Percentiles rank a stretch among this genome's conserved stretches.
These are phyloP conservation scores for Eledona agricola DNA, from an alignment of 2,888 invertebrate species.

Conservation along the genomic window DNA sequence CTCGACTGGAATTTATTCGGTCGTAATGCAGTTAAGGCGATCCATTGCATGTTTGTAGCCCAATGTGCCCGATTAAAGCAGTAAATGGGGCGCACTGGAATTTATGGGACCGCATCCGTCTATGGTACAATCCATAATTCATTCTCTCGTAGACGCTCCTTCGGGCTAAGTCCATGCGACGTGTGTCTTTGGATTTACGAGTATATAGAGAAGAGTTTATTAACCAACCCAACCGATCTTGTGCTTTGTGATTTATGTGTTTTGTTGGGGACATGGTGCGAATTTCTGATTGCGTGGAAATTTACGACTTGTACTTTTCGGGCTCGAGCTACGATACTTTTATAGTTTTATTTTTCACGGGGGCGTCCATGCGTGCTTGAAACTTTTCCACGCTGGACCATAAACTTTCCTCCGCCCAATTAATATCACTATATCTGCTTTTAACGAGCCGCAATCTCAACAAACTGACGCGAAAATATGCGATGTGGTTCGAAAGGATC, in stretches of 20 bases:
- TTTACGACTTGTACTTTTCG: slow-evolving; percentile 36
- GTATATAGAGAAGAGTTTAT: slow-evolving; percentile 40
- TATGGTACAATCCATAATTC: slow-evolving; percentile 47
- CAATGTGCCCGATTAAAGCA: slow-evolving; percentile 49
- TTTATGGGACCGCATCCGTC: slow-evolving; percentile 53
- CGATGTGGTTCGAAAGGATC: no score
- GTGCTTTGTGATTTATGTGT: slow-evolving; percentile 42
- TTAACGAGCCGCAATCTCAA: no score
- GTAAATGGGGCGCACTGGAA: slow-evolving; percentile 49
- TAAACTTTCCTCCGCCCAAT: no score
- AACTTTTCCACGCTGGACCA: slow-evolving; percentile 2
- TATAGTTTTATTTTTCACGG: slow-evolving; percentile 17
- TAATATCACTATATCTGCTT: no score
- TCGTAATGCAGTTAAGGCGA: slow-evolving; percentile 43
- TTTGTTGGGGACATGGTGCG: slow-evolving; percentile 39
- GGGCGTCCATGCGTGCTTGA: slow-evolving; percentile 7
- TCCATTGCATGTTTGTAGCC: slow-evolving; percentile 42
- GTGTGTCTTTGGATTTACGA: slow-evolving; percentile 43
- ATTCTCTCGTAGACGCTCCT: slow-evolving; percentile 43
- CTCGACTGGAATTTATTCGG: slow-evolving; percentile 42
- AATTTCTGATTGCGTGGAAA: slow-evolving; percentile 44
- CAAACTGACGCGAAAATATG: no score
- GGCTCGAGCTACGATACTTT: slow-evolving; percentile 13
- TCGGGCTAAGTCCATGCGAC: slow-evolving; percentile 44
- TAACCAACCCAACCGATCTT: slow-evolving; percentile 30